A percentile compares a stretch with the other conserved stretches of the same genome.
Evolutionary conservation across 2,113 vertebrate genomes (phyloP).

Genomic region (Caretta caretta): DNA sequence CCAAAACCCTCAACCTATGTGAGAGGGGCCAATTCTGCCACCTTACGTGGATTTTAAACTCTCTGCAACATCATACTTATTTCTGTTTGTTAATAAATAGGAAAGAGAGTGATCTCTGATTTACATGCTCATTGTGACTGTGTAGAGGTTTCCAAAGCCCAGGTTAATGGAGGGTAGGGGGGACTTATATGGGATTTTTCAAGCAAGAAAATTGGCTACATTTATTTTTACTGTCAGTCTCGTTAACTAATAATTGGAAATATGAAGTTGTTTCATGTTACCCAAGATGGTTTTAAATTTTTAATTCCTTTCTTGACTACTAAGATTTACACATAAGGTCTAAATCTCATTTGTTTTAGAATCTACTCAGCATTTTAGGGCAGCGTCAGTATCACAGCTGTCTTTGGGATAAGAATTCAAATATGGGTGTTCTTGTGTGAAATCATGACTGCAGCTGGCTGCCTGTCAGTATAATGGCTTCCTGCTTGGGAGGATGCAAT

Average conservation of each 20-base stretch:
- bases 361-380: background rate
- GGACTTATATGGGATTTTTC: background rate
- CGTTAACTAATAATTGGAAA: background rate
- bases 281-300: background rate
- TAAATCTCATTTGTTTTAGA: background rate
- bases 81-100: background rate
- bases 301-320: background rate
- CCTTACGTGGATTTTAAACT: too few species aligned
- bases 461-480: fast-evolving
- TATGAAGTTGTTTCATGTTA: background rate
- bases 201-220: background rate
- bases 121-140: background rate
- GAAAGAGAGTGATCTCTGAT: background rate
- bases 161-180: background rate
- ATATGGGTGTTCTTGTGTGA: background rate
- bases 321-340: background rate
- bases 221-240: background rate
- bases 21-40: too few species aligned
- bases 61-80: background rate
- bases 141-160: background rate
- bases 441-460: background rate
- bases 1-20: background rate
- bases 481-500: background rate
- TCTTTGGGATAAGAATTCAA: background rate
- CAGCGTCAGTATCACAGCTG: background rate